phyloP scores from a whole-genome alignment of 2,113 vertebrate species.

The Chaetodon trifascialis region DNA sequence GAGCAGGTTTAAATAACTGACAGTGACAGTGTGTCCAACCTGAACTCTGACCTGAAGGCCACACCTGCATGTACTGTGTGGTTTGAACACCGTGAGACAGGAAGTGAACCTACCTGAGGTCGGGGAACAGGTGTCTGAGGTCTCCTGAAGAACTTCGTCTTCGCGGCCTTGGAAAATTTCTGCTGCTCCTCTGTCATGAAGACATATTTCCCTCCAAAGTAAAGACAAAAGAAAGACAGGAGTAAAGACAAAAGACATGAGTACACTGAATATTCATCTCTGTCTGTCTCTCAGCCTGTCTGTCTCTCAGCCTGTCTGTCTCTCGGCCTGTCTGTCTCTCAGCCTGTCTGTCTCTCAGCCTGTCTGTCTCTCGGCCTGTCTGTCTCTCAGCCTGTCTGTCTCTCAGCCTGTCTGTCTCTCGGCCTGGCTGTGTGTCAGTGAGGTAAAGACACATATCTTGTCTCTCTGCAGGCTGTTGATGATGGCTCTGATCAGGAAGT shows the following conservation, averaged over 20 bases:
- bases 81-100: background rate
- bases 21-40: too few relatives aligned
- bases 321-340: too few relatives aligned
- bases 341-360: too few relatives aligned
- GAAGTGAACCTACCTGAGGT: slow-evolving; percentile 44
- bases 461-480: slow-evolving; percentile 39
- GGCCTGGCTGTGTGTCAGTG: background rate
- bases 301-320: too few relatives aligned
- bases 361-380: too few relatives aligned
- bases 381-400: too few relatives aligned
- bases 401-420: too few relatives aligned
- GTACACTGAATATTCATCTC: too few relatives aligned
- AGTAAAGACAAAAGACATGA: background rate
- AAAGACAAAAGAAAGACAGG: slow-evolving; percentile 27
- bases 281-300: too few relatives aligned
- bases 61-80: background rate
- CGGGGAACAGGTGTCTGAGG: slow-evolving; percentile 28
- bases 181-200: slow-evolving; percentile 95
- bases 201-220: slow-evolving; percentile 92
- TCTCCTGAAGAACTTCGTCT: slow-evolving; percentile 79
- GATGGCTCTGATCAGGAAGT: slow-evolving; percentile 60
- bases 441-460: slow-evolving; percentile 43
- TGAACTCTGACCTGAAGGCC: background rate
- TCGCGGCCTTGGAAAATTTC: slow-evolving; percentile 91
- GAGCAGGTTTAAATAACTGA: too few relatives aligned